Evolutionary conservation across 2,797 vertebrate genomes (phyloP).

Genomic region (Takifugu ocellatus): DNA sequence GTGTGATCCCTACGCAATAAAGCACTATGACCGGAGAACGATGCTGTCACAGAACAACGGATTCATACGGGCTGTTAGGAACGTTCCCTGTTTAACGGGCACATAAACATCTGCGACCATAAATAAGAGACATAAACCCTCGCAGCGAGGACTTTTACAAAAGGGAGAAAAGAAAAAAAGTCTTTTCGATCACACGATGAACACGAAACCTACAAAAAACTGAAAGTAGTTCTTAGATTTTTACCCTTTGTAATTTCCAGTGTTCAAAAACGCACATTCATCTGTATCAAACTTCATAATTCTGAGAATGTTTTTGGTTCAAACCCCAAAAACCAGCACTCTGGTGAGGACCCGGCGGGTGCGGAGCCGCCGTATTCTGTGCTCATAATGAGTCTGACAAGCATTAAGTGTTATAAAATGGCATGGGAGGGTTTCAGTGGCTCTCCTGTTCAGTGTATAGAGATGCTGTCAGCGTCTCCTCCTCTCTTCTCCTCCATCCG

Average conservation of each 20-base stretch:
- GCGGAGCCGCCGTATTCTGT: constrained; percentile 33
- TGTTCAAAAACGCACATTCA: constrained; percentile 56
- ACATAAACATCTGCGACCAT: constrained; percentile 36
- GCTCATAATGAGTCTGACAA: constrained; percentile 37
- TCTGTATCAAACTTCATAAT: constrained; percentile 39
- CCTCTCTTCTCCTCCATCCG: neutral
- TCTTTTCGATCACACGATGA: constrained; percentile 23
- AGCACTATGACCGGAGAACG: constrained; percentile 8
- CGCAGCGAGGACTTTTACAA: constrained; percentile 24
- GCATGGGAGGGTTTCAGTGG: constrained; percentile 24
- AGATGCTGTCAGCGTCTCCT: constrained; percentile 30
- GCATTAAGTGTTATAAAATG: constrained; percentile 19
- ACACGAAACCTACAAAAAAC: constrained; percentile 32
- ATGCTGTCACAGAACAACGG: constrained; percentile 6
- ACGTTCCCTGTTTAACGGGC: constrained; percentile 8
- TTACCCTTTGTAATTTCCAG: constrained; percentile 61
- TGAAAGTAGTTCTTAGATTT: constrained; percentile 34
- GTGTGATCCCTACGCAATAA: constrained; percentile 4
- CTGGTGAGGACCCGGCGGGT: constrained; percentile 11
- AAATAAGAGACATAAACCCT: constrained; percentile 38
- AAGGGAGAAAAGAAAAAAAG: constrained; percentile 31
- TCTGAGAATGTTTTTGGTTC: constrained; percentile 11
- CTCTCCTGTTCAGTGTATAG: constrained; percentile 25
- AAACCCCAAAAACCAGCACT: neutral
- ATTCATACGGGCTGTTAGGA: constrained; percentile 1